These are phyloP conservation scores for Venusia cambrica DNA, from an alignment of 2,888 invertebrate species.

Conservation along the genomic window DNA sequence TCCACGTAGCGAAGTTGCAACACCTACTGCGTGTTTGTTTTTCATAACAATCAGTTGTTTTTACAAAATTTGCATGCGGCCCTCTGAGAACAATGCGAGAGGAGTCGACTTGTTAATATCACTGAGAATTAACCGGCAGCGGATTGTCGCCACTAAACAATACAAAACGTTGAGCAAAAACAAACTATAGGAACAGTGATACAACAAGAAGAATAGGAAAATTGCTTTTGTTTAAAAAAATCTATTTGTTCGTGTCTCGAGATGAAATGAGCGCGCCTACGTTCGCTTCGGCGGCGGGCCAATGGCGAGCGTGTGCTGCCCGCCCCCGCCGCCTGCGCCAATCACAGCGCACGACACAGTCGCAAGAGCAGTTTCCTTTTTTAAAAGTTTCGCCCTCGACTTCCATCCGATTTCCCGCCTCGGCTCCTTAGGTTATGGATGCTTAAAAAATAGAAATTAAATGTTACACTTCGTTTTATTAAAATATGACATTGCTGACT, in stretches of 20 bases:
- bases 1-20: conserved; percentile 36
- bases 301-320: conserved; percentile 62
- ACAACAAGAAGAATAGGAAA: conserved; percentile 81
- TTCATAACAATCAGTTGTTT: conserved; percentile 71
- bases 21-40: conserved; percentile 52
- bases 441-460: conserved; percentile 76
- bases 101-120: conserved; percentile 67
- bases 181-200: conserved; percentile 72
- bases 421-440: conserved; percentile 69
- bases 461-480: conserved; percentile 68
- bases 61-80: conserved; percentile 67
- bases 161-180: conserved; percentile 77
- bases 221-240: conserved; percentile 80
- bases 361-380: conserved; percentile 79
- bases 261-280: conserved; percentile 74
- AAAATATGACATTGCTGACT: conserved; percentile 73
- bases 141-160: conserved; percentile 78
- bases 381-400: conserved; percentile 77
- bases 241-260: conserved; percentile 76
- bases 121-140: conserved; percentile 75
- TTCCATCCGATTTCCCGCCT: conserved; percentile 80
- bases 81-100: conserved; percentile 57
- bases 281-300: conserved; percentile 61
- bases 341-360: conserved; percentile 52
- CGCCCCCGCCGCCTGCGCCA: conserved; percentile 68